A percentile compares a stretch with the other conserved stretches of the same genome.
Evolutionary conservation across 1,140 invertebrate genomes (phyloP).

Genomic region (Hyles vespertilio): DNA sequence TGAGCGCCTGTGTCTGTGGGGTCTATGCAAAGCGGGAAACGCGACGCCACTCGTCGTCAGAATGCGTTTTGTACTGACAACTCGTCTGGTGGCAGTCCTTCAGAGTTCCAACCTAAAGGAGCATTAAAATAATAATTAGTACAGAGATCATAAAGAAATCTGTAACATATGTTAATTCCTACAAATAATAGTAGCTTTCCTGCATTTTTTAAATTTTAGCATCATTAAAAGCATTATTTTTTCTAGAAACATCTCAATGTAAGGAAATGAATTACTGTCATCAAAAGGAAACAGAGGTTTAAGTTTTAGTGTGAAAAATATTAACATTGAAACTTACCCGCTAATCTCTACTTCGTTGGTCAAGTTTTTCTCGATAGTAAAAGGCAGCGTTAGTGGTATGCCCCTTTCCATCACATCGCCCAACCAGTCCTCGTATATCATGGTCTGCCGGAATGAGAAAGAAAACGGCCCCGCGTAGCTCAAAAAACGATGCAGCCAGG

Average conservation of each 20-base stretch:
- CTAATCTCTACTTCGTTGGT: conserved; percentile 91
- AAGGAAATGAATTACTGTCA: too few species aligned
- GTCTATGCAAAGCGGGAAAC: conserved; percentile 93
- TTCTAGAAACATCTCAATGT: too few species aligned
- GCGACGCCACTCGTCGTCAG: conserved; percentile 84
- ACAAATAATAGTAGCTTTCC: not conserved
- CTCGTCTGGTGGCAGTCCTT: conserved; percentile 93
- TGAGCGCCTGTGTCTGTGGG: conserved; percentile 91
- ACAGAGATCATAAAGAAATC: too few species aligned
- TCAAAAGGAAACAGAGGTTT: too few species aligned
- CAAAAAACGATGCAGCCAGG: conserved; percentile 87
- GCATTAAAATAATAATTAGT: too few species aligned
- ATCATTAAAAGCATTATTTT: too few species aligned
- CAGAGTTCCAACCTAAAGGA: conserved; percentile 85
- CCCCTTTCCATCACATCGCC: conserved; percentile 79
- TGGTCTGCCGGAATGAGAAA: conserved; percentile 87
- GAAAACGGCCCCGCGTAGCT: conserved; percentile 92
- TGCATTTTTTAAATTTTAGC: too few species aligned
- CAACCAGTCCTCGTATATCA: conserved; percentile 90
- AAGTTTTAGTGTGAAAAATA: not conserved
- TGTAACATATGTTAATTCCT: too few species aligned
- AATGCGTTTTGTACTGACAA: conserved; percentile 93
- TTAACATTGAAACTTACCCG: conserved; percentile 64
- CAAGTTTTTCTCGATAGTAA: conserved; percentile 83
- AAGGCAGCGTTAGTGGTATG: conserved; percentile 83